phyloP scores from a whole-genome alignment of 2,888 invertebrate genomes.

The Brachyptera putata region DNA sequence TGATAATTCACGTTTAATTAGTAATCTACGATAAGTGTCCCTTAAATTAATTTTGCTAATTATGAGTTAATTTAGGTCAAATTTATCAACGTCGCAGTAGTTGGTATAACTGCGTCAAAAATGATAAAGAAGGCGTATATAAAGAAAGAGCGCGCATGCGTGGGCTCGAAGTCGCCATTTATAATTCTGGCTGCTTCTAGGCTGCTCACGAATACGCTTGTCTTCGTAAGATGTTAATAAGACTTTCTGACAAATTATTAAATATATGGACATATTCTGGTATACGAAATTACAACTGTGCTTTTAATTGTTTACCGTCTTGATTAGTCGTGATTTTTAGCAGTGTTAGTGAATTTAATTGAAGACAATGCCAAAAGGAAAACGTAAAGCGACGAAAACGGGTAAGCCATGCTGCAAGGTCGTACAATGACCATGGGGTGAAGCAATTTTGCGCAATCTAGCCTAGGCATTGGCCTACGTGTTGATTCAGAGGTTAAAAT shows the following conservation, averaged over 20 bases:
- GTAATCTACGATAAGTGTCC: too few relatives aligned
- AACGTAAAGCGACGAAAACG: conserved; percentile 69
- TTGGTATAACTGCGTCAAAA: too few relatives aligned
- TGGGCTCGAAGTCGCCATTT: too few relatives aligned
- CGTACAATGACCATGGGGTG: conserved; percentile 8
- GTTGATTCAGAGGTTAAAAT: not conserved
- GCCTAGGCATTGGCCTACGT: conserved; percentile 1
- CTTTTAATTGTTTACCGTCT: conserved; percentile 73
- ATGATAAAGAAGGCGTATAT: too few relatives aligned
- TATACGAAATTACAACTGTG: conserved; percentile 66
- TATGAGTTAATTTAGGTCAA: too few relatives aligned
- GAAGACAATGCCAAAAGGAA: conserved; percentile 69
- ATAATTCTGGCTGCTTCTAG: too few relatives aligned
- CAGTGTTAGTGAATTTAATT: conserved; percentile 48
- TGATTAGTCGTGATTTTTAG: conserved; percentile 64
- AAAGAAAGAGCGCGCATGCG: too few relatives aligned
- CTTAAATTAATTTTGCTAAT: too few relatives aligned
- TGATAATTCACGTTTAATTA: too few relatives aligned
- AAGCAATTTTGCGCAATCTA: not conserved
- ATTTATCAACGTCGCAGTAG: too few relatives aligned
- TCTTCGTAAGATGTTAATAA: conserved; percentile 62
- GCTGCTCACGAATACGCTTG: not conserved
- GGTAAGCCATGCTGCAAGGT: conserved; percentile 50
- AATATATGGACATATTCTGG: conserved; percentile 64
- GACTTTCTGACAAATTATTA: conserved; percentile 62